Base-by-base conservation (phyloP, 2,888 invertebrate species). In the Orthosia gracilis region DNA sequence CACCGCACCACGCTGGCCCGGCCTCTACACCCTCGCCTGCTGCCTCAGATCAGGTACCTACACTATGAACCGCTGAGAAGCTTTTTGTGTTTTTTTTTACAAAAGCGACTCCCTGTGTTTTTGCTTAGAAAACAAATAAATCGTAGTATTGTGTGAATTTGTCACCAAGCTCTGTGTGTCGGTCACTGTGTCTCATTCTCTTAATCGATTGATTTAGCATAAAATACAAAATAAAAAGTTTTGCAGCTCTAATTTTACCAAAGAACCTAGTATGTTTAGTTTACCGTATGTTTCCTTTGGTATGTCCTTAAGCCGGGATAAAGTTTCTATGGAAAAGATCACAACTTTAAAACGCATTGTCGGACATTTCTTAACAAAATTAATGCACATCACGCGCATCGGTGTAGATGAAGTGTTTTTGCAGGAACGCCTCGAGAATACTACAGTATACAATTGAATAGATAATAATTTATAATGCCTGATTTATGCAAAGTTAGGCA, bases 1-100 rank as follows among this genome's bases (percentile, higher is more conserved):
- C 94, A 99, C 99, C 4, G 99, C 99, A 83, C 99, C 99, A 69
- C 97, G 97, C 88, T 99, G 99, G 98, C 98, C 99, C 76, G 99
- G 99, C 71, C 97, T 98, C 73, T 99, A 99, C 96, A 98, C 98
- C 64, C 99, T 99, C 92, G 98, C 98, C 63, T 99, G 99, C 85
- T 98, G 98, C 91, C 97, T 99, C 82, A 97, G 99, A 87, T 99
- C 99, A 76, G 97, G 97, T 97, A 85, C 12, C 23, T 18, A 47
- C 17, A 15, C 55, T 55, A 54, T 21, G 40, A 40, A 40, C 9
- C 4, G 40, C 40, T 40, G 40, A 40, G 7, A 40, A 9, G 9
- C 9, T 40, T 40, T 40, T 40, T 7, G 31, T 31, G 0, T 31
- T 31, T 31, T 31, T 4, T 4, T 31, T 31, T 31, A 3, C 4